Conservation (phyloP, 2,113 vertebrate genomes). For the Macquaria ambigua region DNA sequence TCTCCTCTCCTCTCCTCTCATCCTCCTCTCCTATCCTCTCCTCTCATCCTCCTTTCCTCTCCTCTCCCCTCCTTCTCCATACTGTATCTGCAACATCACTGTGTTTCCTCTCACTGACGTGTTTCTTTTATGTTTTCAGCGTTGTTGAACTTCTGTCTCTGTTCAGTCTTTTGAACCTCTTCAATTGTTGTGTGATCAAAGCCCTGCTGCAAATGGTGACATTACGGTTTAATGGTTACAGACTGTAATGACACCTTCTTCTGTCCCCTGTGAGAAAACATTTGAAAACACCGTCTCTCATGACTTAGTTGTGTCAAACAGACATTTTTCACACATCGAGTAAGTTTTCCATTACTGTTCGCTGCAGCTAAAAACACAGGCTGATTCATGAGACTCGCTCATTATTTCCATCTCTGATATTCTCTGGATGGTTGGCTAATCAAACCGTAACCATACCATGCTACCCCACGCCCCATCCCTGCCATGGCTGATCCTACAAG, state of each 20-base stretch:
- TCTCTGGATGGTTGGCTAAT: conserved; percentile 39
- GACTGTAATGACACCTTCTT: not conserved
- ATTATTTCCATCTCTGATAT: conserved; percentile 50
- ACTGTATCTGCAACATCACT: not conserved
- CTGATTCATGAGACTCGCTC: conserved; percentile 39
- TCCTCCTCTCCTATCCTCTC: not conserved
- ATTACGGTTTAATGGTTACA: conserved; percentile 26
- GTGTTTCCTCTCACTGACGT: not conserved
- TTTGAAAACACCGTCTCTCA: conserved; percentile 4
- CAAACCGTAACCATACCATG: conserved; percentile 40
- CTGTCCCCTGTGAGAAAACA: conserved; percentile 11
- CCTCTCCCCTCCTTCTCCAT: not conserved
- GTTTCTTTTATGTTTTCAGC: not conserved
- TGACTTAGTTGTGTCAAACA: not conserved
- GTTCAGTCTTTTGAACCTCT: conserved; percentile 16
- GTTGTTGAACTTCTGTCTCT: conserved; percentile 12
- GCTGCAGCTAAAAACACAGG: conserved; percentile 30
- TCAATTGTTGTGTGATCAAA: conserved; percentile 34
- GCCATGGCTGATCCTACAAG: conserved; percentile 58
- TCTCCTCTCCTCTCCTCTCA: not conserved
- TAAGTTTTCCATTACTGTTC: conserved; percentile 13
- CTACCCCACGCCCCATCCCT: conserved; percentile 18
- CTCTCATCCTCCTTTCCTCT: not conserved
- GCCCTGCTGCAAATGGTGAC: not conserved
- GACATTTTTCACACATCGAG: not conserved